phyloP scores from a whole-genome alignment of 30 jellyfish, hydroid and myxozoan genomes.

The Phacellophora camtschatica region DNA sequence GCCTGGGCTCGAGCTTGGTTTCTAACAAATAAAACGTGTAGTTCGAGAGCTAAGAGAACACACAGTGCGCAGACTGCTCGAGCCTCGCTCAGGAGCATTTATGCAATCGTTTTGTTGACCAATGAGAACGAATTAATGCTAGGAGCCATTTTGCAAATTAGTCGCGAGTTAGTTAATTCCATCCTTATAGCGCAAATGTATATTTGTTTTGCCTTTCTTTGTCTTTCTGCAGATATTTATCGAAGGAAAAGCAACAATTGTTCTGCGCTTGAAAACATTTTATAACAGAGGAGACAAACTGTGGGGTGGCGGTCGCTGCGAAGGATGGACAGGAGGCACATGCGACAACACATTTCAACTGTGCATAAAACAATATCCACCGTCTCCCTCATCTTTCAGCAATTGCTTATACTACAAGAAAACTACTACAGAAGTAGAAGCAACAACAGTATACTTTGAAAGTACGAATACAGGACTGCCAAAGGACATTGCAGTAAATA shows the following conservation, averaged over 20 bases:
- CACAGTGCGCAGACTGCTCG: too few species aligned
- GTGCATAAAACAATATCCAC: constrained; percentile 45
- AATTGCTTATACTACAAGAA: constrained; percentile 24
- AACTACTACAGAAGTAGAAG: background rate
- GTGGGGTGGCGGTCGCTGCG: constrained; percentile 47
- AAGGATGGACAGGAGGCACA: background rate
- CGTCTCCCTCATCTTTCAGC: constrained; percentile 20
- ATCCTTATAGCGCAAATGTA: too few species aligned
- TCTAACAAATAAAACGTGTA: too few species aligned
- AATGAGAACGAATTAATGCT: too few species aligned
- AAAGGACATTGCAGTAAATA: constrained; percentile 13
- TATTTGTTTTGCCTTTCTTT: too few species aligned
- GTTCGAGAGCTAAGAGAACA: too few species aligned
- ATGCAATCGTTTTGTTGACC: too few species aligned
- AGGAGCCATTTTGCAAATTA: too few species aligned
- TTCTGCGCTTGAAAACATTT: constrained; percentile 5
- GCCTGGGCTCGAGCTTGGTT: too few species aligned
- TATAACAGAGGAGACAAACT: constrained; percentile 1
- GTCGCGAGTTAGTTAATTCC: too few species aligned
- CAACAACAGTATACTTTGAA: constrained; percentile 39
- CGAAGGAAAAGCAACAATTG: background rate
- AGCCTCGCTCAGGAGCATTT: too few species aligned
- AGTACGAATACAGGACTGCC: constrained; percentile 17
- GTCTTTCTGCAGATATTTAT: background rate
- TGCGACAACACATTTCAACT: constrained; percentile 45